Evolutionary conservation across 2,888 invertebrate genomes (phyloP).

Genomic region (Leucania comma): DNA sequence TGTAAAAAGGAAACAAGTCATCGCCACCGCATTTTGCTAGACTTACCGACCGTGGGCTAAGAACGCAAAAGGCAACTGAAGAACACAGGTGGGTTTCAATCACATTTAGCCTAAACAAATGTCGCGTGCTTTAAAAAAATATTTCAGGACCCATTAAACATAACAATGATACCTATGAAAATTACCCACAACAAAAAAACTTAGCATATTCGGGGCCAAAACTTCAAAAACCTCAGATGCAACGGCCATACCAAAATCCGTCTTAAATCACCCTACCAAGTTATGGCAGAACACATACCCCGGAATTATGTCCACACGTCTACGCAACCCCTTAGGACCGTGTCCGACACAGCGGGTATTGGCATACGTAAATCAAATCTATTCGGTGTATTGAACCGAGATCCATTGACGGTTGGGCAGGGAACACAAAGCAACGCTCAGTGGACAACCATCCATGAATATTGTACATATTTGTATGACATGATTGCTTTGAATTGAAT

Average conservation of each 20-base stretch:
- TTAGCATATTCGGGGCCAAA: neutral
- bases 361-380: conserved; percentile 74
- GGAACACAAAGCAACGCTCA: conserved; percentile 40
- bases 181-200: neutral
- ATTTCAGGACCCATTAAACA: neutral
- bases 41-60: no score
- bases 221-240: neutral
- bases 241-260: neutral
- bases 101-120: neutral
- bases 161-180: neutral
- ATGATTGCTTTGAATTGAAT: conserved; percentile 53
- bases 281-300: conserved; percentile 19
- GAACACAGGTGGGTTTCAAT: neutral
- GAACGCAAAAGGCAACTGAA: no score
- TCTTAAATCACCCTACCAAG: conserved; percentile 1
- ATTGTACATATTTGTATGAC: conserved; percentile 46
- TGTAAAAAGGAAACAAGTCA: no score
- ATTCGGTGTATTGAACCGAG: conserved; percentile 67
- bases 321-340: conserved; percentile 47
- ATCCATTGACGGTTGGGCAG: conserved; percentile 54
- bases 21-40: no score
- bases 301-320: conserved; percentile 30
- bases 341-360: conserved; percentile 61
- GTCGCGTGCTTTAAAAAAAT: neutral
- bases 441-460: conserved; percentile 51